A percentile compares a stretch with the other conserved stretches of the same genome.
phyloP scores from a whole-genome alignment of 2,113 vertebrate genomes.

The Porphyrio hochstetteri region DNA sequence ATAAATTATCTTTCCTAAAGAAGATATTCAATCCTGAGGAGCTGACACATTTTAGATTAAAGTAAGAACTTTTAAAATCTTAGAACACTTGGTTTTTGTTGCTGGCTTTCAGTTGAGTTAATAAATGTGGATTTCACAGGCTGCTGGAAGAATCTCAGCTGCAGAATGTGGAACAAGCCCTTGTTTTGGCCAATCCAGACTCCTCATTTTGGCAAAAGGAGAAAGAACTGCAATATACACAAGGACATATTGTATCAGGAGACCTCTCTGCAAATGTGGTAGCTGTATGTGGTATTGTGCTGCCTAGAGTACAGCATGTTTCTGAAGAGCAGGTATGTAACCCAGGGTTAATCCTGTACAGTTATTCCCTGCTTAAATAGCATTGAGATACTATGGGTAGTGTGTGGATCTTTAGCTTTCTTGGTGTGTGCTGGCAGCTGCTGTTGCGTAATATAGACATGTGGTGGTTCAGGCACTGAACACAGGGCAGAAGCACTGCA shows the following conservation, averaged over 20 bases:
- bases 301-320: conserved; percentile 74
- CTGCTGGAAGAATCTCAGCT: conserved; percentile 87
- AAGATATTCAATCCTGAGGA: conserved; percentile 91
- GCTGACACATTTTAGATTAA: conserved; percentile 90
- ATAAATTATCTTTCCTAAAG: conserved; percentile 90
- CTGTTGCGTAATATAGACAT: not conserved
- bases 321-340: conserved; percentile 76
- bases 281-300: conserved; percentile 88
- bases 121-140: conserved; percentile 67
- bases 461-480: too few relatives aligned
- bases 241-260: conserved; percentile 82
- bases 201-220: conserved; percentile 83
- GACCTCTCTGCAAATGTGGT: conserved; percentile 88
- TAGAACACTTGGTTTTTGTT: not conserved
- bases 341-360: not conserved
- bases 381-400: not conserved
- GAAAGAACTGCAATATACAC: conserved; percentile 73
- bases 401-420: not conserved
- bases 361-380: not conserved
- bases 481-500: not conserved
- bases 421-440: not conserved
- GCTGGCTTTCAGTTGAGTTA: not conserved
- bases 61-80: conserved; percentile 74
- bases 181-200: conserved; percentile 88
- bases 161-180: conserved; percentile 85